These are phyloP conservation scores for Mesitornis unicolor DNA, from an alignment of 2,113 vertebrate species.

Conservation along the genomic window DNA sequence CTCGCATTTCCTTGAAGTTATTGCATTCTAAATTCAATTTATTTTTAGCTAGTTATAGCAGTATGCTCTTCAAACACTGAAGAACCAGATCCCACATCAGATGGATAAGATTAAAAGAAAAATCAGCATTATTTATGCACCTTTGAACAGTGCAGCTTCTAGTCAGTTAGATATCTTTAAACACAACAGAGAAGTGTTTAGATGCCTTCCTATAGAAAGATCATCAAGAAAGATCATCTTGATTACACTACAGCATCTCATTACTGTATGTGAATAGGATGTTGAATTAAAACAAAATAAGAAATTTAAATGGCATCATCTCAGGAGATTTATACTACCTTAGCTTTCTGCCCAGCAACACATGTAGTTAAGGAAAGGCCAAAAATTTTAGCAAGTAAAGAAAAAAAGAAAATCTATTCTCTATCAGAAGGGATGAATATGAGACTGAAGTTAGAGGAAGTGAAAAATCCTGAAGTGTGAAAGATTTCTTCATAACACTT, in stretches of 20 bases:
- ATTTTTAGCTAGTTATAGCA: not conserved
- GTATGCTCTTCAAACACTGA: not conserved
- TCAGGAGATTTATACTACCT: not conserved
- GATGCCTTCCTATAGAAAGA: not conserved
- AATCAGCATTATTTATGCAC: not conserved
- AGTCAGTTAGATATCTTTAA: not conserved
- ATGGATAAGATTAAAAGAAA: not conserved
- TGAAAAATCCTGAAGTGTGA: not conserved
- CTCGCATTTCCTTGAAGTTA: not conserved
- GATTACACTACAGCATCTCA: not conserved
- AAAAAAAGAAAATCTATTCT: not conserved
- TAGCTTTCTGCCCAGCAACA: not conserved
- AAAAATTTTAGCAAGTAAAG: not conserved
- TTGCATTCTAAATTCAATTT: not conserved
- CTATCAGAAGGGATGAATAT: not conserved
- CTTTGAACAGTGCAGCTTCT: not conserved
- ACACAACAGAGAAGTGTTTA: not conserved
- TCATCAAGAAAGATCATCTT: not conserved
- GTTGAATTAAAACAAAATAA: not conserved
- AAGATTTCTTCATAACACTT: not conserved
- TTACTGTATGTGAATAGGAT: not conserved
- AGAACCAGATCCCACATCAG: not conserved
- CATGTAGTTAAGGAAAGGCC: not conserved
- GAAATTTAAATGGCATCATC: not conserved
- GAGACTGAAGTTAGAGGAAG: not conserved